phyloP scores from a whole-genome alignment of 2,797 vertebrate species.

The Siniperca scherzeri region DNA sequence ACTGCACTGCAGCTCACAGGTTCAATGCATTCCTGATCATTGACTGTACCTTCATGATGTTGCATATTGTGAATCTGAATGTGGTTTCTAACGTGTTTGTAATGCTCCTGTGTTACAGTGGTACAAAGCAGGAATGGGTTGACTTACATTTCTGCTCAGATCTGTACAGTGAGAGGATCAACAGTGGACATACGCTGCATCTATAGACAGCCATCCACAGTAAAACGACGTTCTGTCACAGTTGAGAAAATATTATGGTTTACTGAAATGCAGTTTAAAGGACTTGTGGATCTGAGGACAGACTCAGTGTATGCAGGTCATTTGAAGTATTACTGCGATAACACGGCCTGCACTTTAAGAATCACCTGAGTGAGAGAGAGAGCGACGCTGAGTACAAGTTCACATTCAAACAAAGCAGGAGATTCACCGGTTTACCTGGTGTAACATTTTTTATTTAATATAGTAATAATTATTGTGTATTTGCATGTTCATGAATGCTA shows the following conservation, averaged over 20 bases:
- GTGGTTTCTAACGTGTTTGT: not conserved
- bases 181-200: slow-evolving; percentile 3
- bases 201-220: not conserved
- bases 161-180: slow-evolving; percentile 2
- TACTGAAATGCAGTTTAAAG: rapidly evolving
- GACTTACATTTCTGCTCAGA: not conserved
- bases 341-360: not conserved
- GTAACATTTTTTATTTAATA: not conserved
- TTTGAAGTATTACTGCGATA: not conserved
- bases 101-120: slow-evolving; percentile 26
- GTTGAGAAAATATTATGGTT: slow-evolving; percentile 14
- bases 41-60: not conserved
- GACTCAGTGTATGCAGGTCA: slow-evolving; percentile 10
- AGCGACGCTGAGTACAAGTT: slow-evolving; percentile 43
- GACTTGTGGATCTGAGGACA: not conserved
- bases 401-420: slow-evolving; percentile 7
- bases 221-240: rapidly evolving
- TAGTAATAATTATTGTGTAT: too few species aligned
- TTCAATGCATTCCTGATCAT: not conserved
- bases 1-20: not conserved
- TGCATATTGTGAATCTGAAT: not conserved
- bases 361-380: slow-evolving; percentile 37
- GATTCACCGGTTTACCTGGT: not conserved
- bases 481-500: not conserved
- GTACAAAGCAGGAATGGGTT: not conserved